Base-by-base conservation (phyloP, 2,888 invertebrate species). In the Microplitis deprimator region DNA sequence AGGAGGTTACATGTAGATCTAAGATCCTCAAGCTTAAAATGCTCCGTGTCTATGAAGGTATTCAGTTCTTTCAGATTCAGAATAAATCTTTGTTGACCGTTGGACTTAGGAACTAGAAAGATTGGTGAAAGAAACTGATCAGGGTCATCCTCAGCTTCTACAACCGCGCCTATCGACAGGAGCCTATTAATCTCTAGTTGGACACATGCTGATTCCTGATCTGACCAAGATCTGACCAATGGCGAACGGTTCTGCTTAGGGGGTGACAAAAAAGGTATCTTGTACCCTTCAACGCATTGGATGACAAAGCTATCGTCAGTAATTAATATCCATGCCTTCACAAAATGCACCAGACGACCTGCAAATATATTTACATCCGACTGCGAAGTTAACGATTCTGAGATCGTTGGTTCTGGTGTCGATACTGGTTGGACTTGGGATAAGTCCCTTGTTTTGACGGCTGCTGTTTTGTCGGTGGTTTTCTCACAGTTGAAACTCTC, bases 11-110 rank as follows among this genome's bases (percentile, higher is more conserved):
- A 29, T 13, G 71, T 62, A 1, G 71, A 59, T 39, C 62, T 10
- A 8, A 71, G 50, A 61, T 71, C 71, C 61, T 62, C 71, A 38
- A 71, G 50, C 39, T 71, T 71, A 6, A 71, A 71, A 59, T 71
- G 61, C 20, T 61, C 61, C 6, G 59, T 16, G 16, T 60, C 8
- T 7, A 71, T 39, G n/a, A 71, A 71, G 16, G n/a, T 61, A 10
- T 13, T 71, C 16, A 7, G 39, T 16, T 38, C 29, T 39, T 29
- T 71, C 62, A 5, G 8, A 39, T 13, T 71, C 17, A 71, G 17
- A 7, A 71, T 60, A 40, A 71, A 71, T 7, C 5, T 38, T n/a
- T 60, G n/a, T 13, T 50, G 7, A 6, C 70, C 70, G 29, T 60
- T 17, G 8, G 59, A 0, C 20, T 70, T 59, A 17, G 29, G 61